Evolutionary conservation across 2,888 invertebrate genomes (phyloP), one percentile per base, ranked within the genome.

Genomic region (Nomada goodeniana): DNA sequence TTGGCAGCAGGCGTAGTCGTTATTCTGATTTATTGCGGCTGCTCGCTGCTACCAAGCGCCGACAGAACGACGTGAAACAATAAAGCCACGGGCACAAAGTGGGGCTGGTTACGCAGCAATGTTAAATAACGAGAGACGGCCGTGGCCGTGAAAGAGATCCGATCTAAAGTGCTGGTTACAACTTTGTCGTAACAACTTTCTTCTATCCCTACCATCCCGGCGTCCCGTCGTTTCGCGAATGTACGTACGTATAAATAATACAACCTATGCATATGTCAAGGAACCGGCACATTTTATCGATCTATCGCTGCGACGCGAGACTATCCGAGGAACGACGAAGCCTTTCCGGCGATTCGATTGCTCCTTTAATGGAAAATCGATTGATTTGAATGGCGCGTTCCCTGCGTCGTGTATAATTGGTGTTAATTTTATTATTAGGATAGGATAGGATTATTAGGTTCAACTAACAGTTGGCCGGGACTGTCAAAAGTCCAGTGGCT

Each of bases 201-300:
- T 86, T 87, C 88, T 92, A 92, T 94, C 93, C 93, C 94, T 65
- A 91, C 65, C 64, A 65, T 42, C 72, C 72, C 67, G 67, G 55
- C 55, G 68, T 13, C 18, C 76, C 36, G 60, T 76, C 83, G 65
- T 55, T 69, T 70, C 55, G 67, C 59, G 55, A 76, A 71, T 59
- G 59, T 71, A 60, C 72, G 74, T 78, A 77, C 36, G 36, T 36
- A 36, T 36, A 7, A 7, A 36, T 36, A 36, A 36, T 36, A 7
- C 5, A 1, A 36, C 7, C 7, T 36, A 36, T n/a, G n/a, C n/a
- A n/a, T 36, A 36, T 7, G 7, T 7, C 26, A 26, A 36, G 36
- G 9, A 68, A 26, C 23, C 20, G 20, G 57, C 11, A 26, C 61
- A 82, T 77, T 82, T 82, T 80, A 80, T 86, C 85, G 77, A 80